Evolutionary conservation across 2,113 vertebrate species (phyloP).

Genomic region (Callopanchax toddi): DNA sequence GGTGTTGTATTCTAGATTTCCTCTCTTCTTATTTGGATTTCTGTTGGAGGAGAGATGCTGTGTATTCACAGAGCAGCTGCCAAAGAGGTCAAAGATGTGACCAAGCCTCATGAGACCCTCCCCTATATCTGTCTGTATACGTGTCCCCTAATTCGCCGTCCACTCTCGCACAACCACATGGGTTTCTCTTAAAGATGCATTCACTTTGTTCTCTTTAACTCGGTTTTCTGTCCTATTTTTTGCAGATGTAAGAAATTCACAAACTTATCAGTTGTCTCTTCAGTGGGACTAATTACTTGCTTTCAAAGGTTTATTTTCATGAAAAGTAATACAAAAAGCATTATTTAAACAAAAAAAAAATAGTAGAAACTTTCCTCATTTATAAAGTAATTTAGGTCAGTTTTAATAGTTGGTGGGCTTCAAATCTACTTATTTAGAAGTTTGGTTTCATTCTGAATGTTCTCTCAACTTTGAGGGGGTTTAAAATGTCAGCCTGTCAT

Average conservation of each 20-base stretch:
- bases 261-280: not conserved
- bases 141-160: not conserved
- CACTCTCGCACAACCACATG: constrained; percentile 1
- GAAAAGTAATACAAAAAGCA: no score
- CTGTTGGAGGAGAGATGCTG: constrained; percentile 34
- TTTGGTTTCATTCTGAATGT: not conserved
- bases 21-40: constrained; percentile 41
- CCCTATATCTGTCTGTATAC: constrained; percentile 43
- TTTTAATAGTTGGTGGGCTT: no score
- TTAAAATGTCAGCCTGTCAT: not conserved
- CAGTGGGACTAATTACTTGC: not conserved
- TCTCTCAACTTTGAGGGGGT: no score
- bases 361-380: no score
- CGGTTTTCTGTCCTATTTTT: not conserved
- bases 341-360: no score
- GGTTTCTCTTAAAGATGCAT: not conserved
- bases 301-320: no score
- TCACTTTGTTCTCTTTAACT: not conserved
- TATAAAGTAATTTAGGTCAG: no score
- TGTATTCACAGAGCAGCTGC: constrained; percentile 62
- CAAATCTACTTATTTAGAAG: no score
- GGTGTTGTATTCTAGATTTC: constrained; percentile 50
- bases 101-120: constrained; percentile 49
- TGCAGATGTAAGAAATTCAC: not conserved
- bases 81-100: constrained; percentile 53